These are phyloP conservation scores for Lophius piscatorius DNA, from an alignment of 2,113 vertebrate species.

Conservation along the genomic window DNA sequence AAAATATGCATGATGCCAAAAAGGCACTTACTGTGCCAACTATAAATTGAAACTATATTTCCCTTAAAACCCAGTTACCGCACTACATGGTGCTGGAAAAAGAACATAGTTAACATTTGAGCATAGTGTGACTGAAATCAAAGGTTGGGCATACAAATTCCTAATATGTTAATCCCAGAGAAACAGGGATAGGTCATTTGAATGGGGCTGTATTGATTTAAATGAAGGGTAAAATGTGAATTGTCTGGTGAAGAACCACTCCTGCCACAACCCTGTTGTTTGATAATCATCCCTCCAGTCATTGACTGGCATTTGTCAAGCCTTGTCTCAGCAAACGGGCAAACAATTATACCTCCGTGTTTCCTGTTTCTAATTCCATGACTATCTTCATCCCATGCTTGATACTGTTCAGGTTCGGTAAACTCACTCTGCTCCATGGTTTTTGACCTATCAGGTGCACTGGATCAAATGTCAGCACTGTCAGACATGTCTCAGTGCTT, in stretches of 20 bases:
- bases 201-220: conserved; percentile 46
- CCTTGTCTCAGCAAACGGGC: conserved; percentile 57
- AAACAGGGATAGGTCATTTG: conserved; percentile 24
- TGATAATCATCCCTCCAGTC: conserved; percentile 39
- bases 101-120: background rate
- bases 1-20: conserved; percentile 49
- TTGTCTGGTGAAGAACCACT: conserved; percentile 54
- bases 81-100: conserved; percentile 9
- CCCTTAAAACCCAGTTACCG: background rate
- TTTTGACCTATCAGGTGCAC: conserved; percentile 65
- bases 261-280: conserved; percentile 1
- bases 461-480: conserved; percentile 65
- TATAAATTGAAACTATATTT: background rate
- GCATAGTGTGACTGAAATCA: background rate
- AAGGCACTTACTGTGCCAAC: conserved; percentile 4
- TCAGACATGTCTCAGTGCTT: conserved; percentile 46
- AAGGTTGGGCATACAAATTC: conserved; percentile 32
- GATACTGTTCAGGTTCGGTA: conserved; percentile 44
- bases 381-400: conserved; percentile 25
- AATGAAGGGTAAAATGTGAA: conserved; percentile 41
- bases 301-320: conserved; percentile 59
- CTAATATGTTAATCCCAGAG: background rate
- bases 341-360: conserved; percentile 63
- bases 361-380: conserved; percentile 48
- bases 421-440: conserved; percentile 32